Conservation (phyloP, 2,113 vertebrate species). For the Rhipidura dahli region DNA sequence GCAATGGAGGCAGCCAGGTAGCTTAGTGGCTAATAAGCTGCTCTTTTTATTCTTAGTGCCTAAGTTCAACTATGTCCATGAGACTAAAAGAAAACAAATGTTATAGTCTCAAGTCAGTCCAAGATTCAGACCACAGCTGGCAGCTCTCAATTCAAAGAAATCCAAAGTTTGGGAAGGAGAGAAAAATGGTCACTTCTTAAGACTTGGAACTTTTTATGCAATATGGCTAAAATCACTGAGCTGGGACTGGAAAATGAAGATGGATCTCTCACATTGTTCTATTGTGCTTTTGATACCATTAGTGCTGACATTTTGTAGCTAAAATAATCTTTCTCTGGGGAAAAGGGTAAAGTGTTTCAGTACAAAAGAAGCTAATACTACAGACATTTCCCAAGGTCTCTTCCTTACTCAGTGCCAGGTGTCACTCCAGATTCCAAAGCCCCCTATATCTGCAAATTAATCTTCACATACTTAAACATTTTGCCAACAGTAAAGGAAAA, state of each 20-base stretch:
- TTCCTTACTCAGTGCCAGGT: not conserved
- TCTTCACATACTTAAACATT: not conserved
- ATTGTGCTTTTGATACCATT: not conserved
- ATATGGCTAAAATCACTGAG: not conserved
- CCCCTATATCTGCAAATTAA: not conserved
- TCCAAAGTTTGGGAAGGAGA: not conserved
- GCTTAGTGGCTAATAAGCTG: constrained; percentile 10
- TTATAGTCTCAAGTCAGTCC: not conserved
- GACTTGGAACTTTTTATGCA: not conserved
- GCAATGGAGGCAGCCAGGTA: constrained; percentile 46
- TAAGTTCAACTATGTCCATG: constrained; percentile 23
- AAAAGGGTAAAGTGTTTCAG: not conserved
- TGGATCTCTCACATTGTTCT: not conserved
- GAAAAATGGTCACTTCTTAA: not conserved
- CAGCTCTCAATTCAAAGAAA: not conserved
- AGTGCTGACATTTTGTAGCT: not conserved
- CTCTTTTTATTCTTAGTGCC: not conserved
- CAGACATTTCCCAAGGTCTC: not conserved
- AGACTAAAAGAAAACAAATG: constrained; percentile 57
- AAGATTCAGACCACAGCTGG: constrained; percentile 33
- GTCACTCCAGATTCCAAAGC: not conserved
- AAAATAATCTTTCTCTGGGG: not conserved
- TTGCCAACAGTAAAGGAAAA: not conserved
- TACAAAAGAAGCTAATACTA: not conserved
- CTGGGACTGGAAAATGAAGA: not conserved